Evolutionary conservation across 2,113 vertebrate species (phyloP), one percentile per base, ranked within the genome.

Genomic region (Gavialis gangeticus): DNA sequence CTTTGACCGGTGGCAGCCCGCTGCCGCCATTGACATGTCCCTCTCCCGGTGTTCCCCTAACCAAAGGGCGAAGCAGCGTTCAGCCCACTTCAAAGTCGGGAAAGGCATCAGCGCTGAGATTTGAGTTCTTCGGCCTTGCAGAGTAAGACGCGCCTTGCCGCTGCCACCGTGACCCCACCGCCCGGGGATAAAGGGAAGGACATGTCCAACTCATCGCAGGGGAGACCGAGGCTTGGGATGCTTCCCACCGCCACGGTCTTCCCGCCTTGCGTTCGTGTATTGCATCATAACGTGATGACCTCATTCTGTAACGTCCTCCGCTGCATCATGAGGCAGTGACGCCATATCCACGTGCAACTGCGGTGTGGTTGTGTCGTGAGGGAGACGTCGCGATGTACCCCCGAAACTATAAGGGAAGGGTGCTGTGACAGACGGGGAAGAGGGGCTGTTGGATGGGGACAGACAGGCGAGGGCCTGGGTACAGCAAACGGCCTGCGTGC

Each of bases 91-190:
- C 78, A 62, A 3, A 25, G 2, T 3, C 30, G 17, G 60, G n/a
- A 75, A 17, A 3, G 0, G 5, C 3, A 3, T 15, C 8, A 1
- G 25, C 28, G 0, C 4, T 2, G 0, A 22, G 1, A 58, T 28
- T 16, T 5, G 46, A 46, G 46, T 46, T 7, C 46, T 46, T 46
- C 46, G 46, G 46, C 46, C 46, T 5, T 21, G n/a, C 18, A 12
- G 12, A 25, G 4, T 13, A 54, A 27, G 46, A 21, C 46, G 8
- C 46, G 46, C 46, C 46, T 7, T 46, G 8, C 46, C 46, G 46
- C 46, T 46, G 46, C 46, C 46, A 46, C 46, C 46, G 46, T 46
- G 46, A 46, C 46, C 46, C 46, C 46, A 9, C 46, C 3, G 4
- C 64, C 28, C 9, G 64, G 63, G 28, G 63, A 27, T 1, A 25